These are phyloP conservation scores for Acleris sparsana DNA, from an alignment of 2,888 invertebrate species.

Conservation along the genomic window DNA sequence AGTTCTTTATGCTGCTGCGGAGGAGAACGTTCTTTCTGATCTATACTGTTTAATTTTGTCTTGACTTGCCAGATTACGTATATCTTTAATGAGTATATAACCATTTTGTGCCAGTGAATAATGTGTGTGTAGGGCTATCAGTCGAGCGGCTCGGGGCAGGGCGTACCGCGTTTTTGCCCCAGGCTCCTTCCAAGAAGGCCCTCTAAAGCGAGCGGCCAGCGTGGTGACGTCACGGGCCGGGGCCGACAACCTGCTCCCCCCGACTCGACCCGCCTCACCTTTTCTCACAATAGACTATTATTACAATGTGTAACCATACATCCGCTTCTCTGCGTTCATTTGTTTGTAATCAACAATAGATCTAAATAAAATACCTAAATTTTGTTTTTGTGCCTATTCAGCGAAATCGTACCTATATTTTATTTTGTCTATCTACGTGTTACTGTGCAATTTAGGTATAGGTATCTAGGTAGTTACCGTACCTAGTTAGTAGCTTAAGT, in stretches of 20 bases:
- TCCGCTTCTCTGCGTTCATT: slow-evolving; percentile 44
- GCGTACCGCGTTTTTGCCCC: slow-evolving; percentile 54
- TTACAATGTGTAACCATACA: slow-evolving; percentile 38
- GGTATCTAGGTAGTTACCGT: too few relatives aligned
- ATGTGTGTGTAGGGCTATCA: too few relatives aligned
- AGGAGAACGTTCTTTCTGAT: slow-evolving; percentile 27
- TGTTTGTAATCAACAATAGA: neutral
- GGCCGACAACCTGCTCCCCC: slow-evolving; percentile 77
- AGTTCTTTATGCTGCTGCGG: slow-evolving; percentile 39
- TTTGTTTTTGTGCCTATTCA: slow-evolving; percentile 16
- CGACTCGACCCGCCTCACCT: slow-evolving; percentile 56
- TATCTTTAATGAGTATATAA: neutral
- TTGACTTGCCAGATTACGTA: neutral
- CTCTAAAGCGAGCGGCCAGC: slow-evolving; percentile 79
- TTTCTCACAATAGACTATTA: slow-evolving; percentile 43
- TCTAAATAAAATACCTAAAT: neutral
- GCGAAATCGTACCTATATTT: slow-evolving; percentile 25
- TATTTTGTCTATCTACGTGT: neutral
- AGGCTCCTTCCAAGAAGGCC: slow-evolving; percentile 82
- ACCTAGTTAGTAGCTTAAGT: too few relatives aligned
- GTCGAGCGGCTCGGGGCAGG: slow-evolving; percentile 47
- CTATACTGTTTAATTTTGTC: slow-evolving; percentile 25
- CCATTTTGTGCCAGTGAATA: slow-evolving; percentile 8
- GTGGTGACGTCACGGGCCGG: slow-evolving; percentile 79
- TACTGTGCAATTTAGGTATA: too few relatives aligned